These are phyloP conservation scores for Parthenolecanium corni DNA, from an alignment of 2,888 invertebrate genomes.

Conservation along the genomic window DNA sequence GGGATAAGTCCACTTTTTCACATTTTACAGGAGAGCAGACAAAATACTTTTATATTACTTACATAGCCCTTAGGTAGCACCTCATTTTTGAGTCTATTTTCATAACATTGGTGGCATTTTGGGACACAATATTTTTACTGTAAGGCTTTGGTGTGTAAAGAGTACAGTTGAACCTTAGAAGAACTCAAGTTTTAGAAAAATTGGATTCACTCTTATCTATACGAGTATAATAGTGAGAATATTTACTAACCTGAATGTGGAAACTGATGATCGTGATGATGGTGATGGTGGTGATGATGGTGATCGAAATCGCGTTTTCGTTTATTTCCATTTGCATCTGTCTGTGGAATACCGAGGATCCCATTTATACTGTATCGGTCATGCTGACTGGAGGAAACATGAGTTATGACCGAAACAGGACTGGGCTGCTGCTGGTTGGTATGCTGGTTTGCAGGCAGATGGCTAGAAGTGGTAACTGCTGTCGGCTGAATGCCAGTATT, in stretches of 20 bases:
- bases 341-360: slow-evolving; percentile 64
- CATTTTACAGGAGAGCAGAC: no score
- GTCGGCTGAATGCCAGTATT: slow-evolving; percentile 13
- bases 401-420: slow-evolving; percentile 57
- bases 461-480: slow-evolving; percentile 7
- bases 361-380: slow-evolving; percentile 83
- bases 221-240: no score
- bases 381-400: slow-evolving; percentile 47
- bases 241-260: slow-evolving; percentile 46
- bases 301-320: slow-evolving; percentile 69
- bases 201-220: no score
- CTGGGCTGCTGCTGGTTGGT: slow-evolving; percentile 38
- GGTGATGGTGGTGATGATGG: slow-evolving; percentile 42
- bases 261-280: slow-evolving; percentile 32
- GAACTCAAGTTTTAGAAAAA: no score
- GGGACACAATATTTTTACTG: no score
- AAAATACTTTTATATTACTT: no score
- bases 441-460: slow-evolving; percentile 3
- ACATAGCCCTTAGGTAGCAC: no score
- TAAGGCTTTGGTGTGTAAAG: no score
- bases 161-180: not conserved
- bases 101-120: no score
- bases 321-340: slow-evolving; percentile 59
- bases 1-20: no score
- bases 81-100: no score